These are phyloP conservation scores for Psix sp. DNA, from an alignment of 1,140 invertebrate genomes.

Conservation along the genomic window DNA sequence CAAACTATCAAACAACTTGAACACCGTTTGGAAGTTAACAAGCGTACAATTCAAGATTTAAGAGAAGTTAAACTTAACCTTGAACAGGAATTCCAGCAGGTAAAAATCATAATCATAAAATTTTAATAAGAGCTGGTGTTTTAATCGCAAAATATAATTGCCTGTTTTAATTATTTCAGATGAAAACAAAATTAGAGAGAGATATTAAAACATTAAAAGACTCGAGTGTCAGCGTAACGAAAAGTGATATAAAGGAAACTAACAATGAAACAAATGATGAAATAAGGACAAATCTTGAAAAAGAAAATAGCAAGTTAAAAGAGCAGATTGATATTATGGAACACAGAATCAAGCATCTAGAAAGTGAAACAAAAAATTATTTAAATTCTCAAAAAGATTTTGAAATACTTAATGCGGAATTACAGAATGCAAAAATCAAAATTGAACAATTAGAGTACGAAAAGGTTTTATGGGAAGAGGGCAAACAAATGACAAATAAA, in stretches of 20 bases:
- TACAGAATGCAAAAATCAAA: constrained; percentile 67
- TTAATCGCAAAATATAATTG: constrained; percentile 2
- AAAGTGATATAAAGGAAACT: neutral
- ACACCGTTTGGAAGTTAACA: constrained; percentile 66
- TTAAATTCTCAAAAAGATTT: constrained; percentile 59
- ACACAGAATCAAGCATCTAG: constrained; percentile 62
- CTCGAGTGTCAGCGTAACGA: neutral
- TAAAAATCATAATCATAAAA: constrained; percentile 25
- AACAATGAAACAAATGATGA: constrained; percentile 60
- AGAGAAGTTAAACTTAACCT: constrained; percentile 54
- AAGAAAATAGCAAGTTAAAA: constrained; percentile 56
- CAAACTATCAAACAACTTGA: constrained; percentile 72
- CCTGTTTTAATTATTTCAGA: constrained; percentile 43
- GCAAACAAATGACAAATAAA: constrained; percentile 62
- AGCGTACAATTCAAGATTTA: constrained; percentile 67
- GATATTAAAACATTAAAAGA: constrained; percentile 59
- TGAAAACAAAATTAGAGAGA: constrained; percentile 67
- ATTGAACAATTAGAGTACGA: constrained; percentile 69
- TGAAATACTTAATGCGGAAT: constrained; percentile 67
- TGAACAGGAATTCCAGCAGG: constrained; percentile 68
- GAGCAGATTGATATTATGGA: constrained; percentile 61
- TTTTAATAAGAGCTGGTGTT: constrained; percentile 2
- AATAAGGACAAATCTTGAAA: constrained; percentile 39
- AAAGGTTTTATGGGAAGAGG: constrained; percentile 67
- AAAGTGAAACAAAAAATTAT: constrained; percentile 65